A percentile compares a stretch with the other conserved stretches of the same genome.
phyloP scores from a whole-genome alignment of 1,140 invertebrate genomes.

The Zaprionus ghesquierei region DNA sequence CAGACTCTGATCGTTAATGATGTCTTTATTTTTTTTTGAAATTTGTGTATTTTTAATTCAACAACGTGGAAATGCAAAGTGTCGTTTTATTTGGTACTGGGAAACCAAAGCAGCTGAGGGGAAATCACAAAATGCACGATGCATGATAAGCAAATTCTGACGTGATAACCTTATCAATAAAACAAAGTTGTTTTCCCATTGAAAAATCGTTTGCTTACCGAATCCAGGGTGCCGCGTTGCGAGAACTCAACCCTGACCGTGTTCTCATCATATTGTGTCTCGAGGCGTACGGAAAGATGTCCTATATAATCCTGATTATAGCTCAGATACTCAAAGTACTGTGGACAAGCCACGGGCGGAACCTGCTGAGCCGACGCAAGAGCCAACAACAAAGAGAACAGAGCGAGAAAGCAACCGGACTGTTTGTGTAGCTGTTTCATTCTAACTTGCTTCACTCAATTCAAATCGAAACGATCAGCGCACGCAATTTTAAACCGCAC shows the following conservation, averaged over 20 bases:
- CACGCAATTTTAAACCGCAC: conserved; percentile 27
- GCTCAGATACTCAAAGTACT: conserved; percentile 50
- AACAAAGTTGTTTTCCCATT: background rate
- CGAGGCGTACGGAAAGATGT: conserved; percentile 30
- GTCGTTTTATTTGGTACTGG: background rate
- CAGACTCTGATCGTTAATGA: background rate
- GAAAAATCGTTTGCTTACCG: conserved; percentile 38
- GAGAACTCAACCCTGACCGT: conserved; percentile 48
- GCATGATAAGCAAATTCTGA: background rate
- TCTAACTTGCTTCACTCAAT: background rate
- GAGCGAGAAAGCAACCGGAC: background rate
- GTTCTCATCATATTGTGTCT: conserved; percentile 35
- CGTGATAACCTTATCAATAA: background rate
- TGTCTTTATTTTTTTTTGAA: background rate
- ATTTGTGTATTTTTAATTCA: background rate
- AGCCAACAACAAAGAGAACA: background rate
- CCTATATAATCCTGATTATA: conserved; percentile 46
- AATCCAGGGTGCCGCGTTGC: conserved; percentile 28
- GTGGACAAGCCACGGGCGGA: conserved; percentile 50
- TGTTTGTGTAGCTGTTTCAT: conserved; percentile 10
- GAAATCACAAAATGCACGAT: background rate
- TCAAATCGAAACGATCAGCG: background rate
- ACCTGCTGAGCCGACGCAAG: conserved; percentile 34
- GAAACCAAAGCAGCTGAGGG: background rate
- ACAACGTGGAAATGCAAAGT: background rate